Evolutionary conservation across 2,113 vertebrate species (phyloP).

Genomic region (Nycticryphes semicollaris): DNA sequence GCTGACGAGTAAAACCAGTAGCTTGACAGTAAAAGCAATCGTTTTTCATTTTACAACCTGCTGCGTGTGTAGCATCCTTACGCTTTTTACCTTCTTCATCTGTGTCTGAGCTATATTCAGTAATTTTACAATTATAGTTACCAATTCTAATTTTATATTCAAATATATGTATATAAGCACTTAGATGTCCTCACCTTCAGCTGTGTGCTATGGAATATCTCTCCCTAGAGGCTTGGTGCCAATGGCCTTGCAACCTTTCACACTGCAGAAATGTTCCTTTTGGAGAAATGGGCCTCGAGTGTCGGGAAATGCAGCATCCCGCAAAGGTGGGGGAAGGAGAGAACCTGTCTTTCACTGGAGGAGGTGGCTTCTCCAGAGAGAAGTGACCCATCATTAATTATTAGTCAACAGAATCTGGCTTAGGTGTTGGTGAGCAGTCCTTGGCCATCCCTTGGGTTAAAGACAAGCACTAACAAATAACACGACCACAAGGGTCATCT

Average conservation of each 20-base stretch:
- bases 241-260: not conserved
- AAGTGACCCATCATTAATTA: not conserved
- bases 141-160: not conserved
- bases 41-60: not conserved
- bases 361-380: not conserved
- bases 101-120: not conserved
- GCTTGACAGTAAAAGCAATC: not conserved
- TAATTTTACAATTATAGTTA: not conserved
- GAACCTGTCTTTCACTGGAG: not conserved
- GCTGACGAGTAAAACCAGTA: not conserved
- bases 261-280: not conserved
- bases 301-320: not conserved
- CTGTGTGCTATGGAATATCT: not conserved
- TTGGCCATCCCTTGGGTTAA: not conserved
- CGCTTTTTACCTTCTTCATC: rapidly evolving
- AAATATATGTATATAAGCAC: not conserved
- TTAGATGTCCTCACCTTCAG: not conserved
- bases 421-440: not conserved
- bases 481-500: rapidly evolving
- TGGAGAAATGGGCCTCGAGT: not conserved
- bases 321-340: rapidly evolving
- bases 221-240: not conserved
- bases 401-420: not conserved
- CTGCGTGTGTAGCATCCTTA: rapidly evolving
- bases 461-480: not conserved